Evolutionary conservation across 64 coral and sea anemone genomes (phyloP), one percentile per base, ranked within the genome.

Genomic region (Hydrozoanthus tunicans): DNA sequence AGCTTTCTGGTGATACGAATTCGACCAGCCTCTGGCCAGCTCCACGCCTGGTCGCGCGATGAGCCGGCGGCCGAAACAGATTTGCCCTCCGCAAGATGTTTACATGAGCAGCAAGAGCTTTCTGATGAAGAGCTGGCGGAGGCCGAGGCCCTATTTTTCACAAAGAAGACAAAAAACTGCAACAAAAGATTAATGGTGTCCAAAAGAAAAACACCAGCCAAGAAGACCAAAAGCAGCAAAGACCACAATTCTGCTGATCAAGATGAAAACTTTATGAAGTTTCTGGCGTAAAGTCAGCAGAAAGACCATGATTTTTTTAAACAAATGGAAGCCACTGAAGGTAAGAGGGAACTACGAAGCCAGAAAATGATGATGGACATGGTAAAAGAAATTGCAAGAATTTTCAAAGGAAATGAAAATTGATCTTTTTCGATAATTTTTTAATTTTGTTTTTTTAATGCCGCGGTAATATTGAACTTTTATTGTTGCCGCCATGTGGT

Each of bases 201-300:
- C 58, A 79, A 17, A 58, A 79, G 77, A 79, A 79, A 79, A 79
- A 58, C 77, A 79, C 14, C 77, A 79, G 54, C 53, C 52, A 79
- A 79, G 55, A 58, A 79, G 77, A 54, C 77, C 53, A 78, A 78
- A 77, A 32, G 32, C 32, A 43, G 32, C 32, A 2, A 9, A 15
- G 51, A 13, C 13, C 3, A 53, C 15, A 51, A 77, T 53, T 54
- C 74, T 4, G 51, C 74, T 53, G 43, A 54, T 0, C 25, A 9
- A 51, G 72, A 75, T 75, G 72, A 75, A 20, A 51, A 3, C 27
- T 75, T 51, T 17, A 10, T 75, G 26, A 75, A 43, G 72, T 75
- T 75, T 52, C 72, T 75, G 9, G 68, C 68, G n/a, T 0, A 70
- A 70, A 70, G 68, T 70, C 68, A 70, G 68, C 68, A 70, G 17